Evolutionary conservation across 2,888 invertebrate species (phyloP).

Genomic region (Fragum sueziense): DNA sequence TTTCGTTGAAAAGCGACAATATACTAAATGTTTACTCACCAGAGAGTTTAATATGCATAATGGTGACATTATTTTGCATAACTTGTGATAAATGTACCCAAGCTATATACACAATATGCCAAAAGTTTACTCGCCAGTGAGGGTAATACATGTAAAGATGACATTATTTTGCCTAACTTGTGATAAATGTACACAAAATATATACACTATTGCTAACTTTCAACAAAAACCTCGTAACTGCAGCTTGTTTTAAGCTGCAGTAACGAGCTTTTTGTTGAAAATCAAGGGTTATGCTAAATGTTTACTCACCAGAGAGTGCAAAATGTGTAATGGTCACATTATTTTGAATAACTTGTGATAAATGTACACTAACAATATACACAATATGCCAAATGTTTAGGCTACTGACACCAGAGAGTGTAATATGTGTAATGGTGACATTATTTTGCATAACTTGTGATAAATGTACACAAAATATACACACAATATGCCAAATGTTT

Average conservation of each 20-base stretch:
- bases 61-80: slow-evolving; percentile 73
- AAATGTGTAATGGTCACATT: slow-evolving; percentile 79
- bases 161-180: slow-evolving; percentile 74
- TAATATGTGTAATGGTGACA: slow-evolving; percentile 77
- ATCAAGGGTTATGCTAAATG: too few species aligned
- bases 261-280: too few species aligned
- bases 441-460: slow-evolving; percentile 74
- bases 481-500: too few species aligned
- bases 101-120: too few species aligned
- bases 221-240: too few species aligned
- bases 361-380: slow-evolving; percentile 60
- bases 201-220: too few species aligned
- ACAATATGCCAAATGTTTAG: too few species aligned
- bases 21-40: too few species aligned
- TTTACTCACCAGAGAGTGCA: slow-evolving; percentile 78
- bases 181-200: too few species aligned
- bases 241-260: too few species aligned
- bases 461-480: slow-evolving; percentile 66
- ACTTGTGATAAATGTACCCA: slow-evolving; percentile 74
- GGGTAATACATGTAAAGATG: slow-evolving; percentile 75
- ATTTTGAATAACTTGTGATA: slow-evolving; percentile 72
- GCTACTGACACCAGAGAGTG: slow-evolving; percentile 79
- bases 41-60: slow-evolving; percentile 76
- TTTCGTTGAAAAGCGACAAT: too few species aligned
- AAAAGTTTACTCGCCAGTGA: slow-evolving; percentile 75